A percentile compares a stretch with the other conserved stretches of the same genome.
These are phyloP conservation scores for Brachystomella parvula DNA, from an alignment of 1,140 invertebrate species.

Conservation along the genomic window DNA sequence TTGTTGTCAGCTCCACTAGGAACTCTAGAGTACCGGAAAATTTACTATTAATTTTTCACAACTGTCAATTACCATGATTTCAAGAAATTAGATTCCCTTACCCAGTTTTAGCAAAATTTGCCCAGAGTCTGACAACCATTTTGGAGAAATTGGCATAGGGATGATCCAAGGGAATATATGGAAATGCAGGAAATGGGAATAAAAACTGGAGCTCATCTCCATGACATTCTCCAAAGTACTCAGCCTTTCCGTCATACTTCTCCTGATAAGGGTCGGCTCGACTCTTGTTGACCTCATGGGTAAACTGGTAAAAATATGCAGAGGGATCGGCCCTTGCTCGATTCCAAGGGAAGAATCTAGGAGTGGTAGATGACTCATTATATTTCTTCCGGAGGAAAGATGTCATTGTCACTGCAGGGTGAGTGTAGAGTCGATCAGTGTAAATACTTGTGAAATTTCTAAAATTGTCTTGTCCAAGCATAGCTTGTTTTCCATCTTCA, in stretches of 20 bases:
- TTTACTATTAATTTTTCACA: neutral
- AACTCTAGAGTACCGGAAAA: neutral
- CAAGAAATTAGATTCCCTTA: neutral
- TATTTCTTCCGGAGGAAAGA: neutral
- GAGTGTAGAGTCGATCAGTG: constrained; percentile 2
- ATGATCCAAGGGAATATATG: constrained; percentile 16
- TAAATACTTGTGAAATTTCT: neutral
- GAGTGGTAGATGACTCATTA: neutral
- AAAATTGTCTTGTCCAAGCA: neutral
- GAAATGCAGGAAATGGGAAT: constrained; percentile 26
- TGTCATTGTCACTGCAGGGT: neutral
- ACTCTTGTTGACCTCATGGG: neutral
- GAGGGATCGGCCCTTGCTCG: neutral
- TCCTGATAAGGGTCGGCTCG: neutral
- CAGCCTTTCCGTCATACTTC: neutral
- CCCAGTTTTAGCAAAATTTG: constrained; percentile 27
- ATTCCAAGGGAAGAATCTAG: neutral
- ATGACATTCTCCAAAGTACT: constrained; percentile 8
- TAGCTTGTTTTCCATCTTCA: neutral
- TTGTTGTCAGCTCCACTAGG: neutral
- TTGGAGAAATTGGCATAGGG: constrained; percentile 24
- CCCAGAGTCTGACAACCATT: constrained; percentile 26
- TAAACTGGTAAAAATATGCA: constrained; percentile 4
- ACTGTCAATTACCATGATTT: neutral
- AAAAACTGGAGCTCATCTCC: constrained; percentile 31